phyloP scores from a whole-genome alignment of 2,797 vertebrate species.

The Oreortyx pictus region DNA sequence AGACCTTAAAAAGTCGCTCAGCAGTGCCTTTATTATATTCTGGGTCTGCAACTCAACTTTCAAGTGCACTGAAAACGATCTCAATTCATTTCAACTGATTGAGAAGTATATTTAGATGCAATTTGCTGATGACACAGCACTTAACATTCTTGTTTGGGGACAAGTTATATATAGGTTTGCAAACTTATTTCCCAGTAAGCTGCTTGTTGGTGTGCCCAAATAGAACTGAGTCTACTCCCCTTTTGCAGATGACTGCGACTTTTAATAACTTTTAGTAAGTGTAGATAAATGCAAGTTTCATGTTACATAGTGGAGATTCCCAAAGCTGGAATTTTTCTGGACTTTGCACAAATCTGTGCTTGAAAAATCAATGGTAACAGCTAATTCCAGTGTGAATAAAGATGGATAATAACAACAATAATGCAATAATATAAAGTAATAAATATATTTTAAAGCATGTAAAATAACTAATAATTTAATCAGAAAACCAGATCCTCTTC shows the following conservation, averaged over 20 bases:
- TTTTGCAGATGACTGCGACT: neutral
- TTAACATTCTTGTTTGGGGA: conserved; percentile 20
- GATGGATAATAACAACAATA: neutral
- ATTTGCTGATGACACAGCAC: conserved; percentile 39
- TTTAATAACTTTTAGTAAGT: neutral
- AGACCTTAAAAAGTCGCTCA: neutral
- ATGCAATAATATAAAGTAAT: neutral
- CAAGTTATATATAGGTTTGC: conserved; percentile 60
- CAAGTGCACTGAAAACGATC: conserved; percentile 11
- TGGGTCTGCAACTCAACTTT: neutral
- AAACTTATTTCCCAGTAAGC: conserved; percentile 31
- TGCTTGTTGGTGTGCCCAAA: neutral
- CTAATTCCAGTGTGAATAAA: neutral
- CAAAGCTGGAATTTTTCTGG: neutral
- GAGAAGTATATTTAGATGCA: conserved; percentile 25
- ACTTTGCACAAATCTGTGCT: neutral
- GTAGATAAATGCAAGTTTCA: neutral
- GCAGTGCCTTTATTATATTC: neutral
- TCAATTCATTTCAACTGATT: conserved; percentile 14
- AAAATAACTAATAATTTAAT: neutral
- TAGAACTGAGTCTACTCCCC: neutral
- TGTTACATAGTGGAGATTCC: neutral
- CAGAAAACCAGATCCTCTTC: neutral
- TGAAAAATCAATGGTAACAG: neutral
- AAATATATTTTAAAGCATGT: neutral